These are phyloP conservation scores for Hipparchia semele DNA, from an alignment of 2,888 invertebrate species.

Conservation along the genomic window DNA sequence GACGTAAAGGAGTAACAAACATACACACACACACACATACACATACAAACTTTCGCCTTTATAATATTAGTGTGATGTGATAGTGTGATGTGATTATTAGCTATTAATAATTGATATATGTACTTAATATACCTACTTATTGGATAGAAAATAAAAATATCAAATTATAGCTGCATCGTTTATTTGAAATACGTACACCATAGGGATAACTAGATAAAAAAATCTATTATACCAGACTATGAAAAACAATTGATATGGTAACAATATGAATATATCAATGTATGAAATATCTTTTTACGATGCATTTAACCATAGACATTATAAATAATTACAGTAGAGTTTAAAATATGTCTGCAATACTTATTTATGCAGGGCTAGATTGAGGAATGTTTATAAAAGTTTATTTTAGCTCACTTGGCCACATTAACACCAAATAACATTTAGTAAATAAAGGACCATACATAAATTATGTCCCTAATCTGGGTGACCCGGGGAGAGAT, in stretches of 20 bases:
- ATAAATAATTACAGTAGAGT: constrained; percentile 35
- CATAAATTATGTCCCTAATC: not conserved
- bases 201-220: constrained; percentile 77
- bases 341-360: constrained; percentile 32
- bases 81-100: too few relatives aligned
- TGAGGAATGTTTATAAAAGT: constrained; percentile 32
- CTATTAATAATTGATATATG: too few relatives aligned
- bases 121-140: too few relatives aligned
- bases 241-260: constrained; percentile 79
- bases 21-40: too few relatives aligned
- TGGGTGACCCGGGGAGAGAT: not conserved
- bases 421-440: not conserved
- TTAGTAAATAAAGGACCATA: constrained; percentile 2
- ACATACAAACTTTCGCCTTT: too few relatives aligned
- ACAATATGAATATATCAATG: constrained; percentile 66
- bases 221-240: constrained; percentile 71
- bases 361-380: constrained; percentile 24
- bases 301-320: constrained; percentile 34
- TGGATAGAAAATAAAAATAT: constrained; percentile 45
- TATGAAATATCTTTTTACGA: constrained; percentile 48
- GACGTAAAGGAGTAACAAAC: too few relatives aligned
- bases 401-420: constrained; percentile 17
- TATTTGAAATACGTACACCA: constrained; percentile 68
- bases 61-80: too few relatives aligned
- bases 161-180: constrained; percentile 66